Evolutionary conservation across 2,888 invertebrate genomes (phyloP), one percentile per base, ranked within the genome.

Genomic region (Protula sp.): DNA sequence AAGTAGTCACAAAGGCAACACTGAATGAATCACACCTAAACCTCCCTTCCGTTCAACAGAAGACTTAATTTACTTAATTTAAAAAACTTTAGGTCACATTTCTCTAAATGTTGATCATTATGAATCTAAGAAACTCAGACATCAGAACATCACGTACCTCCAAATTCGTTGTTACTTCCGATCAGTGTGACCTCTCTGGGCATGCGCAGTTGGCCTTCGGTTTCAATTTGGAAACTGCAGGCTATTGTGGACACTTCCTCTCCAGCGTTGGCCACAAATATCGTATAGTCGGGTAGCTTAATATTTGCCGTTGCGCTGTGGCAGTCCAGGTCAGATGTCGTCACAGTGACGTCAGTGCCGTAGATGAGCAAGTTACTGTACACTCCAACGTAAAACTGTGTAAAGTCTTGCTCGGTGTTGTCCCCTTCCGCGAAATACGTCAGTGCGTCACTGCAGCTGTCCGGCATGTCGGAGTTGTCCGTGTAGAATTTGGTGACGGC

Each of bases 191-290:
- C 69, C 29, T 61, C 59, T 24, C 63, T 62, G 1, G 73, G 71
- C 30, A 74, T 60, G 2, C 72, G 59, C 0, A 71, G 60, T 62
- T 74, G 72, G 9, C 67, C 73, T 3, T 61, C 45, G 29, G 64
- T 65, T n/a, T 59, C 64, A 5, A 74, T 61, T 24, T 69, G 58
- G 51, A 74, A 66, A 47, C 72, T 72, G 57, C 73, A 74, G 5
- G 60, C 61, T 2, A 72, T 63, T 2, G 65, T 63, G 31, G 68
- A 70, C 57, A 68, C 68, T 1, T 61, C 58, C 54, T 61, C 61
- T 1, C 66, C 65, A 24, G 59, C 55, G 58, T 72, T 38, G 9
- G 38, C 38, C 19, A 19, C 19, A 19, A 38, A 38, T 14, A 38
- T 38, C 9, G 38, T 38, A 38, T 65, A 38, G 55, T 74, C 66